A percentile compares a stretch with the other conserved stretches of the same genome.
phyloP scores from a whole-genome alignment of 2,888 invertebrate genomes.

The Pachliopta kotzebuea region DNA sequence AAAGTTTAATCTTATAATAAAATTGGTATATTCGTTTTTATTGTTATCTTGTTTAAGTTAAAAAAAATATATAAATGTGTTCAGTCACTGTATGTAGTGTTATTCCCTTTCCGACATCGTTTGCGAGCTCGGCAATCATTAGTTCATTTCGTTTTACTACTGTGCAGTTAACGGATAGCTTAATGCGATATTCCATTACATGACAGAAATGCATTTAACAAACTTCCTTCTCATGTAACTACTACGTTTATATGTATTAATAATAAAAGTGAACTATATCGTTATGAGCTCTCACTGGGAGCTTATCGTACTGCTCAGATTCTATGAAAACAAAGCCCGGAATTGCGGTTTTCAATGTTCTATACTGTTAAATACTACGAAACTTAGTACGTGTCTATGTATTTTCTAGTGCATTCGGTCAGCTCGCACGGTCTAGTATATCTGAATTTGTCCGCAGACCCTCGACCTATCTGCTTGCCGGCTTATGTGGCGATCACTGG shows the following conservation, averaged over 20 bases:
- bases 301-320: constrained; percentile 32
- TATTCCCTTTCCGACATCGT: constrained; percentile 25
- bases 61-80: constrained; percentile 6
- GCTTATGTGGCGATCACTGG: constrained; percentile 64
- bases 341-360: constrained; percentile 33
- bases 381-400: constrained; percentile 42
- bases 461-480: constrained; percentile 54
- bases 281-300: background rate
- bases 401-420: constrained; percentile 47
- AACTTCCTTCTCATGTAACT: constrained; percentile 42
- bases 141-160: constrained; percentile 51
- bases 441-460: constrained; percentile 52
- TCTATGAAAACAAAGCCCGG: constrained; percentile 30
- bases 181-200: constrained; percentile 69
- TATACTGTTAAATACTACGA: constrained; percentile 51
- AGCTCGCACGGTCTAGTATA: constrained; percentile 38
- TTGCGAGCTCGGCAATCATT: constrained; percentile 24
- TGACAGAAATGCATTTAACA: constrained; percentile 55
- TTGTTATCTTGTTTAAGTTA: background rate
- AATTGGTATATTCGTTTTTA: background rate
- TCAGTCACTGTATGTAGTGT: constrained; percentile 12
- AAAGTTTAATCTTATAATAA: background rate
- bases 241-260: background rate
- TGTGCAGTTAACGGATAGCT: constrained; percentile 46
- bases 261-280: constrained; percentile 3